Base-by-base conservation (phyloP, 1,140 invertebrate genomes). In the Brachionus plicatilis region DNA sequence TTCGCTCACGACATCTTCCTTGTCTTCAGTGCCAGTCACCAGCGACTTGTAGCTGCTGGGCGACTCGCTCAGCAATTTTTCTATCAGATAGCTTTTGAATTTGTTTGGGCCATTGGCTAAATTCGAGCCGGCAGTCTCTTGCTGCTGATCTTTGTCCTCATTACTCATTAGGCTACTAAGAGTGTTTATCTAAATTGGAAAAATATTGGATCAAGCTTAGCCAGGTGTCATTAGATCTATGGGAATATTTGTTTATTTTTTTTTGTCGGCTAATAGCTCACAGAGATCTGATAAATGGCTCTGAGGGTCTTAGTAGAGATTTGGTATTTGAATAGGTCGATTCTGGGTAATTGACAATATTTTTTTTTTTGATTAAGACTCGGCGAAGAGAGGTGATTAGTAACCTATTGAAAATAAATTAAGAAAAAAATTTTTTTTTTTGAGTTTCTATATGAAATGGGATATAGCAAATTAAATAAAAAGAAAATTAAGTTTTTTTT, bases 91-190 rank as follows among this genome's bases (percentile, higher is more conserved):
- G n/a, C 43, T 50, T 14, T 76, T 76, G 9, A 72, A 72, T 20
- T 72, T 72, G 17, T 72, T 72, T 43, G 68, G 43, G 3, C 68
- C 68, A 72, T 33, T 33, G 12, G 66, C 33, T 12, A 41, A 68
- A 14, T 33, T 33, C n/a, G 66, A 33, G 27, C 33, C 37, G 17
- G n/a, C 17, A 20, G n/a, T 20, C 53, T 41, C 17, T 43, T 45
- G 33, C 12, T 41, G 37, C 17, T 72, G 37, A 14, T 17, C 41
- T 17, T 72, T 41, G 17, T 72, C 68, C 17, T 43, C 37, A 72
- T 72, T 72, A 43, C 68, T 72, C 68, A 72, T 72, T 45, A 72
- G 68, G 17, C 14, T n/a, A 20, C 41, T 72, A 72, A 72, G 41
- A 72, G 68, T 41, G 33, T 72, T 41, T 43, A 17, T 72, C 41